Percentiles rank a stretch among this genome's conserved stretches.
These are phyloP conservation scores for Synodontis membranacea DNA, from an alignment of 2,113 vertebrate species.

Conservation along the genomic window DNA sequence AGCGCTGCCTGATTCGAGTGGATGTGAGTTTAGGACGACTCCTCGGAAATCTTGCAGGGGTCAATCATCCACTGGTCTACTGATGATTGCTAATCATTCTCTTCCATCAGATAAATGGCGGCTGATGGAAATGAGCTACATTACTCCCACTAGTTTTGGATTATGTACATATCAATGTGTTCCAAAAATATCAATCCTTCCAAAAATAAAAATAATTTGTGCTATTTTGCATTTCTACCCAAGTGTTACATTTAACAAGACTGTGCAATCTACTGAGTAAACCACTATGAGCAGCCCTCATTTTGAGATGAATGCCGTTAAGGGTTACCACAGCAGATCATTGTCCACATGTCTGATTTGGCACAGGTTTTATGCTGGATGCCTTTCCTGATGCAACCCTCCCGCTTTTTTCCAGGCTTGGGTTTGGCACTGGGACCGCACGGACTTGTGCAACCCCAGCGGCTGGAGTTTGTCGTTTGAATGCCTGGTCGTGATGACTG, in stretches of 20 bases:
- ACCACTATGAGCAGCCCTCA: neutral
- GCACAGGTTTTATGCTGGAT: too few species aligned
- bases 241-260: neutral
- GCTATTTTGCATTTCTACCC: neutral
- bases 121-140: slow-evolving; percentile 23
- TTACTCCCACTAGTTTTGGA: slow-evolving; percentile 25
- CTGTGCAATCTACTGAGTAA: slow-evolving; percentile 1
- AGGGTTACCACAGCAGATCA: too few species aligned
- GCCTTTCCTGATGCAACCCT: too few species aligned
- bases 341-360: too few species aligned
- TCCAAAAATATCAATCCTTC: slow-evolving; percentile 24
- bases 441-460: too few species aligned
- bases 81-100: slow-evolving; percentile 31
- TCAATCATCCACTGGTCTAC: slow-evolving; percentile 43
- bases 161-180: slow-evolving; percentile 12
- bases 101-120: slow-evolving; percentile 37
- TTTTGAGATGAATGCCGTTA: too few species aligned
- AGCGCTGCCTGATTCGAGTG: slow-evolving; percentile 45
- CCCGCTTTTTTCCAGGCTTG: too few species aligned
- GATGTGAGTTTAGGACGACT: slow-evolving; percentile 37
- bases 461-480: too few species aligned
- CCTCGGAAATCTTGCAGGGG: slow-evolving; percentile 22
- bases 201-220: slow-evolving; percentile 20
- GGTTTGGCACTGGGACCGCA: too few species aligned
- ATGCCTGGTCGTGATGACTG: too few species aligned